These are phyloP conservation scores for Diarsia rubi DNA, from an alignment of 2,888 invertebrate genomes.

Conservation along the genomic window DNA sequence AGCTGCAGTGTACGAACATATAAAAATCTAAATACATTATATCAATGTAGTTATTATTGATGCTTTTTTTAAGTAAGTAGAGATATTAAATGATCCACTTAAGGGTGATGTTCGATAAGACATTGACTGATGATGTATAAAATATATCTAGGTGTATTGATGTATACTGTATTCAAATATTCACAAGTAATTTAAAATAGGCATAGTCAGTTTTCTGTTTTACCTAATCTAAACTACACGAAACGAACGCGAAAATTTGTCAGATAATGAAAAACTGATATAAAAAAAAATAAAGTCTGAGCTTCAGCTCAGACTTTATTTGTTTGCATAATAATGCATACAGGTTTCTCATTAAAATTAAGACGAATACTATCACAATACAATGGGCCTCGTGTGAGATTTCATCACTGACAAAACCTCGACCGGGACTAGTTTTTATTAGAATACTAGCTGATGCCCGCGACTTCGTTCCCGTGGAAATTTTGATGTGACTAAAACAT, in stretches of 20 bases:
- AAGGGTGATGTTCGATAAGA: slow-evolving; percentile 22
- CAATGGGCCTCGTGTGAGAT: not conserved
- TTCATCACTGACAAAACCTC: not conserved
- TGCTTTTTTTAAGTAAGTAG: slow-evolving; percentile 19
- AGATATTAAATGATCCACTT: slow-evolving; percentile 11
- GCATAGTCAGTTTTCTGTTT: not conserved
- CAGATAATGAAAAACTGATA: not conserved
- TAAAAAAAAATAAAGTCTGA: no score
- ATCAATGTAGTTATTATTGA: not conserved
- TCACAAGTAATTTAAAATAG: not conserved
- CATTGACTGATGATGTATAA: slow-evolving; percentile 49
- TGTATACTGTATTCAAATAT: slow-evolving; percentile 9
- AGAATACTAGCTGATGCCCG: no score
- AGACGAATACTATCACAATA: not conserved
- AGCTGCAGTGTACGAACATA: slow-evolving; percentile 16
- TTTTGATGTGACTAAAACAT: no score
- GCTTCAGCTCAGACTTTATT: no score
- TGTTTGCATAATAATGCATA: no score
- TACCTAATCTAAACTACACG: not conserved
- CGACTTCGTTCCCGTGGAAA: no score
- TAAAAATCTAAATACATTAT: not conserved
- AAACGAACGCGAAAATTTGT: not conserved
- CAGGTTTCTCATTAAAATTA: slow-evolving; percentile 13
- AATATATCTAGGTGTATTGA: slow-evolving; percentile 10
- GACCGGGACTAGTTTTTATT: not conserved